Evolutionary conservation across 2,888 invertebrate genomes (phyloP).

Genomic region (Scaptomyza reducta): DNA sequence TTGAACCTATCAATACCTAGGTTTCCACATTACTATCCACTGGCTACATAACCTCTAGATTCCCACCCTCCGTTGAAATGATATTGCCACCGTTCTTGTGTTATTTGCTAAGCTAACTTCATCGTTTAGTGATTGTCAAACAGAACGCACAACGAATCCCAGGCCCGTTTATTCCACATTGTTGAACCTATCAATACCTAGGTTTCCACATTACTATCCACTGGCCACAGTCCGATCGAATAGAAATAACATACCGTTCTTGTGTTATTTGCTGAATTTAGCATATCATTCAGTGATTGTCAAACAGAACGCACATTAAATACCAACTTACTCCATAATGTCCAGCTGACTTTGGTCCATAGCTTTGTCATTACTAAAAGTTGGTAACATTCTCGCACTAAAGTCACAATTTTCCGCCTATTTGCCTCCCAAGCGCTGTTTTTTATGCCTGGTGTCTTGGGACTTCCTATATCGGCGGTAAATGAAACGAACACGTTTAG

Average conservation of each 20-base stretch:
- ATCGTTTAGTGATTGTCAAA: constrained; percentile 78
- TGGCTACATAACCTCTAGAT: too few species aligned
- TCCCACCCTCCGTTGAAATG: too few species aligned
- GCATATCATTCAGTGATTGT: constrained; percentile 64
- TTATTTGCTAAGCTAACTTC: constrained; percentile 74
- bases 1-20: constrained; percentile 18
- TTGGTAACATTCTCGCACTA: constrained; percentile 14
- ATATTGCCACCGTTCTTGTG: constrained; percentile 76
- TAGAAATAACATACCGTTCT: constrained; percentile 61
- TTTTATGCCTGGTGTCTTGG: constrained; percentile 64
- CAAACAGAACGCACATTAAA: constrained; percentile 82
- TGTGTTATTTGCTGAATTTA: constrained; percentile 80
- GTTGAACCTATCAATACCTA: constrained; percentile 18
- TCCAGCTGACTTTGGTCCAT: constrained; percentile 24
- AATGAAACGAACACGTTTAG: constrained; percentile 48
- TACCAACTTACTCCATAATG: constrained; percentile 53
- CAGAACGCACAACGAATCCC: constrained; percentile 77
- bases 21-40: constrained; percentile 29
- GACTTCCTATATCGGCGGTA: constrained; percentile 81
- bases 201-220: constrained; percentile 28
- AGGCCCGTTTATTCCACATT: constrained; percentile 37
- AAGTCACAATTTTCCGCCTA: constrained; percentile 55
- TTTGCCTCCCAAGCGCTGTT: constrained; percentile 78
- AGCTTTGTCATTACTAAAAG: constrained; percentile 32
- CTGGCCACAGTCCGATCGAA: constrained; percentile 26